A percentile compares a stretch with the other conserved stretches of the same genome.
These are phyloP conservation scores for Aselliscus stoliczkanus DNA, from an alignment of 2,797 vertebrate species.

Conservation along the genomic window DNA sequence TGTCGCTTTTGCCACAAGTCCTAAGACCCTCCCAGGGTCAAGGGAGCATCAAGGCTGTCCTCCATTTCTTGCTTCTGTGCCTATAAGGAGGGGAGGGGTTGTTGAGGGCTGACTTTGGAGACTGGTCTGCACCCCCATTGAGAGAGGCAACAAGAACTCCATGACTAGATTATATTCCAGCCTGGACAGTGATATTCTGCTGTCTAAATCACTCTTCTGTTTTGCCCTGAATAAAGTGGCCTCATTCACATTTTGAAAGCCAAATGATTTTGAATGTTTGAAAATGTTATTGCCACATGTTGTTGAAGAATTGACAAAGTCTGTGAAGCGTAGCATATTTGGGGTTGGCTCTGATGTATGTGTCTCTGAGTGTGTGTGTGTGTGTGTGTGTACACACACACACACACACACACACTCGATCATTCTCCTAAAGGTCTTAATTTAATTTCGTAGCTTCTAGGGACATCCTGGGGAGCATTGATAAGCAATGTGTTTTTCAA, in stretches of 20 bases:
- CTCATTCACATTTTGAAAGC: conserved; percentile 13
- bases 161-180: not conserved
- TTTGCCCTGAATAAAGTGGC: conserved; percentile 8
- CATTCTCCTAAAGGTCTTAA: conserved; percentile 18
- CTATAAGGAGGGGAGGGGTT: too few relatives aligned
- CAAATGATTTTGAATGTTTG: conserved; percentile 14
- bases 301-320: conserved; percentile 2
- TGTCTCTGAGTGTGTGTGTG: not conserved
- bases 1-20: not conserved
- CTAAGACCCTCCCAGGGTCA: not conserved
- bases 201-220: not conserved
- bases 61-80: not conserved
- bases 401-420: fast-evolving
- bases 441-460: conserved; percentile 37
- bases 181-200: not conserved
- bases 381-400: not conserved
- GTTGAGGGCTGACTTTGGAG: not conserved
- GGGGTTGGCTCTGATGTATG: not conserved
- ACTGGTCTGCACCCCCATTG: not conserved
- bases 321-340: not conserved
- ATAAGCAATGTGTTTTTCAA: not conserved
- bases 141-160: not conserved
- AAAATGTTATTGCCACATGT: not conserved
- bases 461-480: not conserved
- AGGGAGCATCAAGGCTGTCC: not conserved